A percentile compares a stretch with the other conserved stretches of the same genome.
phyloP scores from a whole-genome alignment of 2,113 vertebrate genomes.

The Trichomycterus rosablanca region DNA sequence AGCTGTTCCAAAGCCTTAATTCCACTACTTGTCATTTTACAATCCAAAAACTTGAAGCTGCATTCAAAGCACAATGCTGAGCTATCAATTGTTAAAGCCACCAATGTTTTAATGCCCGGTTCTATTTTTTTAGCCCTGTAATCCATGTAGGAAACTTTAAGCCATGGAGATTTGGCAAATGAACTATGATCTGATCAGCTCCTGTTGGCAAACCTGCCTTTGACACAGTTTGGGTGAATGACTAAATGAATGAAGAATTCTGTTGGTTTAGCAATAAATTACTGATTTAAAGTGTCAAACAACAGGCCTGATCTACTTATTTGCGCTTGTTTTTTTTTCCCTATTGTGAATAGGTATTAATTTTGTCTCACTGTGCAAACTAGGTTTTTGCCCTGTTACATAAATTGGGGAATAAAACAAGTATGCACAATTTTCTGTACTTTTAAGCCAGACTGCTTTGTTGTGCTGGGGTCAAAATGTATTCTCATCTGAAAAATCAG shows the following conservation, averaged over 20 bases:
- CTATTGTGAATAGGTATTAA: no score
- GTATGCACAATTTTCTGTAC: neutral
- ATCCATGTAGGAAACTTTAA: neutral
- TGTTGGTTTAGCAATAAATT: neutral
- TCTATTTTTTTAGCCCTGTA: neutral
- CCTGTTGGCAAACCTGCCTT: constrained; percentile 18
- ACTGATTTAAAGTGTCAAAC: neutral
- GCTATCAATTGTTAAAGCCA: constrained; percentile 4
- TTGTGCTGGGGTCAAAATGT: no score
- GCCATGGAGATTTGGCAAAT: constrained; percentile 1
- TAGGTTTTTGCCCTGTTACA: no score
- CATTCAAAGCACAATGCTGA: neutral
- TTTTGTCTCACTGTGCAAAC: no score
- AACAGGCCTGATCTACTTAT: neutral
- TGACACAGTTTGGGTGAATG: neutral
- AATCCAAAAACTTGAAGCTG: neutral
- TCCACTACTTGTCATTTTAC: constrained; percentile 8
- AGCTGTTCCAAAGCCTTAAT: constrained; percentile 5
- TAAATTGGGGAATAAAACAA: neutral
- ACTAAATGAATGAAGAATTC: neutral
- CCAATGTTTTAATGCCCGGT: neutral
- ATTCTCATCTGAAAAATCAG: neutral
- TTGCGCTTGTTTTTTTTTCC: neutral
- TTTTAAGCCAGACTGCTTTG: no score
- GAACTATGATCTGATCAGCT: neutral